Conservation (phyloP, 2,797 vertebrate species). For the Sebastes matsubarae region DNA sequence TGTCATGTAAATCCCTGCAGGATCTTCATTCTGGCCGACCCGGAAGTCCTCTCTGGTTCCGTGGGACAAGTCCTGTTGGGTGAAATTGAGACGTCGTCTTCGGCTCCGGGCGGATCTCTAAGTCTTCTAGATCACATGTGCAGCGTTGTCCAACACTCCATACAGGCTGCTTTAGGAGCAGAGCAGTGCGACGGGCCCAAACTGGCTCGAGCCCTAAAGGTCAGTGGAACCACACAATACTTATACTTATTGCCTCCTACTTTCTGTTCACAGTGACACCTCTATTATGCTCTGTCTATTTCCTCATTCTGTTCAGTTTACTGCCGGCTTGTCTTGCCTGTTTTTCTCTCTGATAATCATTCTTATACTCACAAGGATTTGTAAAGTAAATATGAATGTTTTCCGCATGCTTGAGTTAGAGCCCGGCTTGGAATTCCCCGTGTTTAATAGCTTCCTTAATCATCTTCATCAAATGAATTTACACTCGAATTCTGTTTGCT, state of each 20-base stretch:
- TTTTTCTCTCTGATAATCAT: not conserved
- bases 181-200: conserved; percentile 70
- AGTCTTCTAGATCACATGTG: conserved; percentile 72
- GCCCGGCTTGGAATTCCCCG: not conserved
- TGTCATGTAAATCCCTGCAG: conserved; percentile 61
- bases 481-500: accelerated
- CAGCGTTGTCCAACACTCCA: conserved; percentile 83
- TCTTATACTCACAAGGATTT: not conserved
- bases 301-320: not conserved
- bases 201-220: conserved; percentile 86
- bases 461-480: not conserved
- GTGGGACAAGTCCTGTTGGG: conserved; percentile 80
- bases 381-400: not conserved
- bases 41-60: conserved; percentile 85
- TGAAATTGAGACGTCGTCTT: conserved; percentile 80
- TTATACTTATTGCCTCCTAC: not conserved
- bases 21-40: conserved; percentile 93
- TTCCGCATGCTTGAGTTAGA: not conserved
- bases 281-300: not conserved
- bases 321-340: not conserved
- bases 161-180: conserved; percentile 87
- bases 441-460: not conserved
- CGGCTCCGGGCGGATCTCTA: conserved; percentile 52
- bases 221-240: conserved; percentile 55
- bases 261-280: not conserved